Evolutionary conservation across 2,797 vertebrate species (phyloP).

Genomic region (Otolemur crassicaudatus): DNA sequence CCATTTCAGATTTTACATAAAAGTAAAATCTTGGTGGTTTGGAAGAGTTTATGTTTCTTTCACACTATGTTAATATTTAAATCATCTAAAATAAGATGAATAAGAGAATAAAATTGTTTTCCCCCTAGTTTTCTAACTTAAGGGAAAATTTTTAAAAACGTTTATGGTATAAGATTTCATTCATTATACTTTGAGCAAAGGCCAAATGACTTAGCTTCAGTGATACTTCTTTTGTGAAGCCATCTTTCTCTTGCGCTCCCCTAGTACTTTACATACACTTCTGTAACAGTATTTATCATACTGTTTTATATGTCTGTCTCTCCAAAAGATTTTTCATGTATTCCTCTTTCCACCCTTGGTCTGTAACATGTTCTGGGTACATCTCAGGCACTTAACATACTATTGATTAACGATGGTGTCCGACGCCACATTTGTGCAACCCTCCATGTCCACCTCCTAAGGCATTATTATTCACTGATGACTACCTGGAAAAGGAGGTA

Average conservation of each 20-base stretch:
- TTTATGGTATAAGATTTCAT: not conserved
- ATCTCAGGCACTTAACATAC: not conserved
- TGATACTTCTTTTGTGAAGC: not conserved
- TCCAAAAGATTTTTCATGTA: not conserved
- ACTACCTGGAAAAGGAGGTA: not conserved
- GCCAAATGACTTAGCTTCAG: not conserved
- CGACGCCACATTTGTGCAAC: not conserved
- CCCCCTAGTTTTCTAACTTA: not conserved
- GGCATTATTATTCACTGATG: not conserved
- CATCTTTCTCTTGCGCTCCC: not conserved
- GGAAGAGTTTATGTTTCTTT: constrained; percentile 6
- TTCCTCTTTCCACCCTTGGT: not conserved
- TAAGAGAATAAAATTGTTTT: constrained; percentile 13
- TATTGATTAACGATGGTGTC: not conserved
- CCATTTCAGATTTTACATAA: not conserved
- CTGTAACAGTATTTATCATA: not conserved
- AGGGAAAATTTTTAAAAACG: not conserved
- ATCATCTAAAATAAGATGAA: not conserved
- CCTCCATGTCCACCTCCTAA: not conserved
- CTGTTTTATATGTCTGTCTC: not conserved
- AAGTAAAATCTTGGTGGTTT: not conserved
- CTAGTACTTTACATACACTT: not conserved
- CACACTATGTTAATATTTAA: constrained; percentile 4
- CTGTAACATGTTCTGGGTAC: not conserved
- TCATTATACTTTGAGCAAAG: not conserved